A percentile compares a stretch with the other conserved stretches of the same genome.
Evolutionary conservation across 2,113 vertebrate genomes (phyloP).

Genomic region (Rhynchopsitta pachyrhyncha): DNA sequence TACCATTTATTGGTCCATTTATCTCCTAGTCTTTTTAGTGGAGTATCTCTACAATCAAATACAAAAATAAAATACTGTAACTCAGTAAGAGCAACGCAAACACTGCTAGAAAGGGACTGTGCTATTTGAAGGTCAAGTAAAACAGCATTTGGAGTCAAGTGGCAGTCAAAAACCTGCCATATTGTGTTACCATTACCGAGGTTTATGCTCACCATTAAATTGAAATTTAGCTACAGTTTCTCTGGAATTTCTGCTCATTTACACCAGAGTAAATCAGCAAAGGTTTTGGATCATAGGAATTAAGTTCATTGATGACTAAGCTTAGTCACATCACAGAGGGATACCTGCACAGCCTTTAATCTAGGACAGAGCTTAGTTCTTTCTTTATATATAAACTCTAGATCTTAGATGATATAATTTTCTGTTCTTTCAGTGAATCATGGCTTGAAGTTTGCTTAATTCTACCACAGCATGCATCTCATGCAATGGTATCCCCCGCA

Average conservation of each 20-base stretch:
- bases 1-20: constrained; percentile 26
- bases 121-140: background rate
- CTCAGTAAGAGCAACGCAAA: background rate
- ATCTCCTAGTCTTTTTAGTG: background rate
- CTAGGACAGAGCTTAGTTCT: background rate
- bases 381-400: background rate
- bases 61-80: background rate
- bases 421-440: constrained; percentile 22
- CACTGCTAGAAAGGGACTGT: background rate
- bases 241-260: constrained; percentile 32
- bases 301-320: background rate
- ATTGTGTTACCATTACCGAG: background rate
- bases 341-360: constrained; percentile 16
- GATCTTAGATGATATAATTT: constrained; percentile 13
- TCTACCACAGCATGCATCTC: constrained; percentile 23
- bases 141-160: background rate
- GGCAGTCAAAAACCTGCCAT: background rate
- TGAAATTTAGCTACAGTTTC: background rate
- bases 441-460: constrained; percentile 19
- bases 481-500: constrained; percentile 18
- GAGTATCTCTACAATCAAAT: background rate
- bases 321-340: constrained; percentile 29
- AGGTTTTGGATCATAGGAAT: constrained; percentile 11
- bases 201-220: background rate
- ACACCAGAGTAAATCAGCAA: background rate